Evolutionary conservation across 2,888 invertebrate species (phyloP), one percentile per base, ranked within the genome.

Genomic region (Adelphocoris suturalis): DNA sequence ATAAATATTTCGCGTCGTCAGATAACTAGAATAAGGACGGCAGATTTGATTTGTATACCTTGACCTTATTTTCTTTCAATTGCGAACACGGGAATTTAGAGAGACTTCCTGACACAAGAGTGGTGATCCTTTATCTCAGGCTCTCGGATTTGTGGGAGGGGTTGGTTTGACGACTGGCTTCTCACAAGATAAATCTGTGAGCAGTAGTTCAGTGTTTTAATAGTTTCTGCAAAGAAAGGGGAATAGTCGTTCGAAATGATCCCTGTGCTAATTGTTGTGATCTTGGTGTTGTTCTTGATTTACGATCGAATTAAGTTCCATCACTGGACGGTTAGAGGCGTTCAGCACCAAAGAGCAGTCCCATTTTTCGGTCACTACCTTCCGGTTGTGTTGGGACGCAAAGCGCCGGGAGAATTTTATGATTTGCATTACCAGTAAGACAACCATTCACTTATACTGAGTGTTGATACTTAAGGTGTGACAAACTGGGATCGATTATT

Each of bases 291-390:
- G 80, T 78, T 88, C 13, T 23, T 88, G 16, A n/a, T 88, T 55
- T 88, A 88, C 55, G 88, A 88, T 52, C 57, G 88, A 52, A 48
- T 88, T 48, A 88, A 55, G 55, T 88, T 88, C 28, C 88, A 78
- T n/a, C 80, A 88, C 52, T 88, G 78, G 78, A 28, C 11, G 11
- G 12, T 47, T 9, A 47, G 37, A 55, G 78, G 78, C 12, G 88
- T 88, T 3, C 78, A n/a, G 13, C 78, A 78, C 28, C 13, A 14
- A 28, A 88, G 52, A 0, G 52, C 88, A 0, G 9, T 76, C n/a
- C 88, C 88, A 12, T 88, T 88, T 88, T 88, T 88, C 52, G 88
- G 88, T 27, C 88, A 88, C 23, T 88, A 88, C 55, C 37, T 28
- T 13, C 78, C 88, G n/a, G 88, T 88, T 14, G 78, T 78, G 19